Conservation (phyloP, 2,888 invertebrate species). For the Agonopterix subpropinquella region DNA sequence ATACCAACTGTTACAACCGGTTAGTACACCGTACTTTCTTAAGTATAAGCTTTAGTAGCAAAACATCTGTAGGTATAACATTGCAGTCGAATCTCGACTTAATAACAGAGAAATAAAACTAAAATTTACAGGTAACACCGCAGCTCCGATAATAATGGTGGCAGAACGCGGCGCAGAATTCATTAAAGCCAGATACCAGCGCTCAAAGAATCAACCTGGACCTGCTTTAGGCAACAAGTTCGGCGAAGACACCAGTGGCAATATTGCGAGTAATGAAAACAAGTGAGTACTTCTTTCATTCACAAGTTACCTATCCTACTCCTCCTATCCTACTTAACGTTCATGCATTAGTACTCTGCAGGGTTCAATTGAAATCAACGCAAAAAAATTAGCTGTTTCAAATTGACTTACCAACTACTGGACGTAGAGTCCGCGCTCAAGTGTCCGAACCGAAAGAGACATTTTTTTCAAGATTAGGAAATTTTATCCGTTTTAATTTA, state of each 20-base stretch:
- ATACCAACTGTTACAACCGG: conserved; percentile 71
- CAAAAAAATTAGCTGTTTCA: too few species aligned
- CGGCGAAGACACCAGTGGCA: conserved; percentile 18
- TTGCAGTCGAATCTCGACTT: background rate
- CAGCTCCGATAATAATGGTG: conserved; percentile 76
- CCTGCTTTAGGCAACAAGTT: conserved; percentile 26
- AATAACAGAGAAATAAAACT: background rate
- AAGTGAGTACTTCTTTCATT: conserved; percentile 8
- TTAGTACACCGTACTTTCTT: conserved; percentile 19
- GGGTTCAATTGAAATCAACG: too few species aligned
- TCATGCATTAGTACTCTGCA: too few species aligned
- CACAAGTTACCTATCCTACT: too few species aligned
- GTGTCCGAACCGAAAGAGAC: too few species aligned
- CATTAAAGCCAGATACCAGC: conserved; percentile 62
- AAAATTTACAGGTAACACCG: conserved; percentile 67
- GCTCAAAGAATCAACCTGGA: conserved; percentile 34
- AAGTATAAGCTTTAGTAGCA: too few species aligned
- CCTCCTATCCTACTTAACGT: too few species aligned
- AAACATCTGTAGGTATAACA: background rate
- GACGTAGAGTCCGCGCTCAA: too few species aligned
- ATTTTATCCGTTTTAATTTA: too few species aligned
- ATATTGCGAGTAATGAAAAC: conserved; percentile 17
- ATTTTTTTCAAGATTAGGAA: too few species aligned
- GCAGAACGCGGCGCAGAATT: conserved; percentile 74
- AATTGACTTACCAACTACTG: too few species aligned